These are phyloP conservation scores for Cryptus armator DNA, from an alignment of 2,888 invertebrate species.

Conservation along the genomic window DNA sequence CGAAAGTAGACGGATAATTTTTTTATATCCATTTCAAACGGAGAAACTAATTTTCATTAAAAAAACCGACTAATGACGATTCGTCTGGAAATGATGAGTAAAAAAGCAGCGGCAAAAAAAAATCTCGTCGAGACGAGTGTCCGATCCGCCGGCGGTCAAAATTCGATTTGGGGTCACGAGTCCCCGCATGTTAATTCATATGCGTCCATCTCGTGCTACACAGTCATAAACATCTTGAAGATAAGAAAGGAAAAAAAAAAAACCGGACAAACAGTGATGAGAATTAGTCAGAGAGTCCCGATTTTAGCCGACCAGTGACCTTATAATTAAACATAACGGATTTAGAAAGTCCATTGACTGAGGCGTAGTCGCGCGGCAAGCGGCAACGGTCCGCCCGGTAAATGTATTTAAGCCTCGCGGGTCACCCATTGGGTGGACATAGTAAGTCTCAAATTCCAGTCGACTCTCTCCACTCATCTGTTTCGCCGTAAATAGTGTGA, in stretches of 20 bases:
- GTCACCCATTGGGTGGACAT: conserved; percentile 40
- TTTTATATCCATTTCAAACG: too few relatives aligned
- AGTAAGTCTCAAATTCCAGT: conserved; percentile 46
- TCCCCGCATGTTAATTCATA: neutral
- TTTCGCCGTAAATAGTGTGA: neutral
- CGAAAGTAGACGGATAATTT: too few relatives aligned
- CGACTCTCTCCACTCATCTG: conserved; percentile 48
- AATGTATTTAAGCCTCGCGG: conserved; percentile 47
- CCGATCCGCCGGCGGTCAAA: neutral
- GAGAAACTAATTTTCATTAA: too few relatives aligned
- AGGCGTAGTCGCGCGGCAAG: conserved; percentile 20
- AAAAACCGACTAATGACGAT: too few relatives aligned
- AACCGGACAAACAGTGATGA: neutral
- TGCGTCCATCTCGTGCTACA: too few relatives aligned
- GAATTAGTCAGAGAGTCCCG: conserved; percentile 4
- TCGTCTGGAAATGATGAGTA: too few relatives aligned
- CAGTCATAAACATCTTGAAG: neutral
- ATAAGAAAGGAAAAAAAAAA: neutral
- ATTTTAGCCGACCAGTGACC: conserved; percentile 70
- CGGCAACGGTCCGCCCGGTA: conserved; percentile 30
- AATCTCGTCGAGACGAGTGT: neutral
- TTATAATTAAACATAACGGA: conserved; percentile 80
- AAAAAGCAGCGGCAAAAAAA: too few relatives aligned
- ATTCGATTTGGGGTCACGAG: neutral
- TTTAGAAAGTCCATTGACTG: conserved; percentile 80